Conservation (phyloP, 2,113 vertebrate genomes). For the Podarcis muralis region DNA sequence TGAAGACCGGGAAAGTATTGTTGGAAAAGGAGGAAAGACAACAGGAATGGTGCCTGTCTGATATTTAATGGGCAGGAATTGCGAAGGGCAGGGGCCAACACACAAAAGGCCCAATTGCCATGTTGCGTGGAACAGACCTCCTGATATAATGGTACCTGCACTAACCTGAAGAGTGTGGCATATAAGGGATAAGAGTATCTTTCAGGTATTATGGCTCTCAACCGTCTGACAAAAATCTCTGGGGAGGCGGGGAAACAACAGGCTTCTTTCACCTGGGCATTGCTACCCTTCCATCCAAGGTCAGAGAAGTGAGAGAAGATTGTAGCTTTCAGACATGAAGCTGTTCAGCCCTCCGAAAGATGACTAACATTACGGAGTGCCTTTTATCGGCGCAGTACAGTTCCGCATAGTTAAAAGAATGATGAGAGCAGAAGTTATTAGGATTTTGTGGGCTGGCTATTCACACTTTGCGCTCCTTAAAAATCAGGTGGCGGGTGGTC, state of each 20-base stretch:
- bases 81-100: too few species aligned
- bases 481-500: conserved; percentile 54
- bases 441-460: conserved; percentile 79
- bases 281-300: conserved; percentile 41
- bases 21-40: too few species aligned
- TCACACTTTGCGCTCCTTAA: conserved; percentile 74
- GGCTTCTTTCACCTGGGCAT: background rate
- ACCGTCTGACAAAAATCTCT: background rate
- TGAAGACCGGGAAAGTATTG: too few species aligned
- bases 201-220: background rate
- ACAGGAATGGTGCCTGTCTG: too few species aligned
- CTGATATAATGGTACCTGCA: too few species aligned
- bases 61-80: too few species aligned
- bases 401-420: conserved; percentile 69
- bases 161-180: too few species aligned
- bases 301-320: conserved; percentile 26
- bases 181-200: too few species aligned
- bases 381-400: conserved; percentile 70
- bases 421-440: conserved; percentile 72
- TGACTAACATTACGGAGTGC: conserved; percentile 55
- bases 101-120: too few species aligned
- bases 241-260: conserved; percentile 10
- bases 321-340: conserved; percentile 46
- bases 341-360: conserved; percentile 53
- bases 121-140: too few species aligned